Base-by-base conservation (phyloP, 2,888 invertebrate species). In the Heliconius aoede region DNA sequence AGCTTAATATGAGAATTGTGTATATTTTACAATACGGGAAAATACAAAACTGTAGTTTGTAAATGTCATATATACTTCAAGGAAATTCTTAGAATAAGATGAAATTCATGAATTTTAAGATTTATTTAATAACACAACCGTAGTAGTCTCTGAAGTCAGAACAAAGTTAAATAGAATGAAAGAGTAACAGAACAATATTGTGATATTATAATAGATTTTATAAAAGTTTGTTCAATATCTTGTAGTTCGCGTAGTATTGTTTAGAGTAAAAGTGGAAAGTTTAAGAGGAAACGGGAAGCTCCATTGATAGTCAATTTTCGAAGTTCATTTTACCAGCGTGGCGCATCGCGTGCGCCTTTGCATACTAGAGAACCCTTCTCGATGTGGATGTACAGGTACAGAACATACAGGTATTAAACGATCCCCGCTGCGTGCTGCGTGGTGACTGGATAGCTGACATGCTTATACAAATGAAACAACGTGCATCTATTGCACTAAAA, bases 251-350 rank as follows among this genome's bases (percentile, higher is more conserved):
- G n/a, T 80, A 78, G 77, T 79, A 76, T 80, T 83, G 83, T 84
- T 84, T 83, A 81, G 81, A 83, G 86, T 88, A 88, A 86, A 90
- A 89, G 89, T 89, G 86, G 87, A 89, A 90, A 91, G 90, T 90
- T 89, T 87, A 85, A 85, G 85, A 84, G 81, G 83, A 84, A 84
- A 82, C 82, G 86, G 83, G 84, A 88, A 91, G 86, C 91, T 91
- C 85, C 85, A 90, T 90, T 89, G 88, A 89, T 91, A 92, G 90
- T 92, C 90, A 90, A 91, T 92, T 92, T 90, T 88, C 87, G 82
- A 91, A 92, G 90, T 91, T 90, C 79, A 73, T n/a, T n/a, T n/a
- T n/a, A n/a, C 81, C 78, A 81, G 87, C 85, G 86, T 81, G 81
- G 80, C 79, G 88, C 87, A 87, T 88, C 82, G 82, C 81, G 85